Base-by-base conservation (phyloP, 2,113 vertebrate species). In the Cyprinodon tularosa region DNA sequence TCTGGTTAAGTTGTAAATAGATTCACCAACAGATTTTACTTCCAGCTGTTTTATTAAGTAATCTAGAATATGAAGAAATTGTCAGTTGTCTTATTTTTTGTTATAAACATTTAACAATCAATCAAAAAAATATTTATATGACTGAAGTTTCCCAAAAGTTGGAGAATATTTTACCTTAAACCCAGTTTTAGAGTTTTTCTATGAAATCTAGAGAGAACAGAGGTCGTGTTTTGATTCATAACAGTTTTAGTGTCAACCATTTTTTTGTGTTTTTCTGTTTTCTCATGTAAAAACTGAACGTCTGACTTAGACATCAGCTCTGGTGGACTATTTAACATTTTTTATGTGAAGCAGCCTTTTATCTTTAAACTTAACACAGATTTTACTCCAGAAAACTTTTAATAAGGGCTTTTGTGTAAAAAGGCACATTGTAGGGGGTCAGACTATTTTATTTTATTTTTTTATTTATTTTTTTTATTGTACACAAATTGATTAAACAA, bases 1-100 rank as follows among this genome's bases (percentile, higher is more conserved):
- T 86, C 82, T 65, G 76, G 71, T 67, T 62, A 20, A 20, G 17
- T 15, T 91, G 85, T 89, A 86, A 71, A 82, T 85, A 76, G 83
- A 66, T 78, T 61, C 71, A 75, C 45, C 47, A 22, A 39, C 48
- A 13, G 2, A 15, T 72, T 77, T 77, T 4, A 76, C 47, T 62
- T 63, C 53, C 61, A 77, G 68, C 12, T n/a, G 20, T 86, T n/a
- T 84, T 76, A 38, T 69, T 70, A 76, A 57, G 50, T 20, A 9
- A 53, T 53, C 13, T 53, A 14, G 5, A 53, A 53, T 8, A 53
- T 20, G 48, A 53, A 53, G 15, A 53, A 4, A 0, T 53, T 20
- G 13, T 53, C 15, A 53, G 48, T 0, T 7, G 48, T 15, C 13
- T 15, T 7, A 1, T 6, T 17, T 53, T 50, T 53, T 20, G 15